A percentile compares a stretch with the other conserved stretches of the same genome.
phyloP scores from a whole-genome alignment of 1,140 invertebrate species.

The Dolichoris vasculosae region DNA sequence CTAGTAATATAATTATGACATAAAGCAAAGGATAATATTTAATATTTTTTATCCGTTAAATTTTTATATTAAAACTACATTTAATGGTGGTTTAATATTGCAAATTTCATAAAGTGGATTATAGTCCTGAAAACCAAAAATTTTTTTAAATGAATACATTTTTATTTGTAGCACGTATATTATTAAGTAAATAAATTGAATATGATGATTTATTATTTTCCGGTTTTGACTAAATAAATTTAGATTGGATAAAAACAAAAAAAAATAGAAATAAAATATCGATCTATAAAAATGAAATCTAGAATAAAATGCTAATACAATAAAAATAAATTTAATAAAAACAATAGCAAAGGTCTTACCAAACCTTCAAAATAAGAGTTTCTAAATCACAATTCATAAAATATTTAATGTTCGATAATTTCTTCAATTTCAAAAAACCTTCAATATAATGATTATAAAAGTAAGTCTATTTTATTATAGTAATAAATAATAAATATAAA shows the following conservation, averaged over 20 bases:
- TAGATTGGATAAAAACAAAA: neutral
- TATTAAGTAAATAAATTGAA: too few species aligned
- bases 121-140: too few species aligned
- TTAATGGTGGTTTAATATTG: too few species aligned
- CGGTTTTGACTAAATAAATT: too few species aligned
- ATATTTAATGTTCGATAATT: constrained; percentile 26
- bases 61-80: neutral
- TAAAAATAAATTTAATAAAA: neutral
- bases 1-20: neutral
- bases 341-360: neutral
- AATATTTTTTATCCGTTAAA: neutral
- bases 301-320: neutral
- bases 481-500: neutral
- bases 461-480: too few species aligned
- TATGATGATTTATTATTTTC: too few species aligned
- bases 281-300: neutral
- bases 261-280: neutral
- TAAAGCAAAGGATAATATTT: too few species aligned
- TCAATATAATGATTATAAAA: constrained; percentile 12
- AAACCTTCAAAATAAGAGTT: neutral
- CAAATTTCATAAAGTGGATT: too few species aligned
- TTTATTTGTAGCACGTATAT: too few species aligned
- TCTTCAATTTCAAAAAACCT: neutral
- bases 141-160: too few species aligned
- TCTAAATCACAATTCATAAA: neutral